A percentile compares a stretch with the other conserved stretches of the same genome.
phyloP scores from a whole-genome alignment of 2,888 invertebrate genomes.

The Limnephilus auricula region DNA sequence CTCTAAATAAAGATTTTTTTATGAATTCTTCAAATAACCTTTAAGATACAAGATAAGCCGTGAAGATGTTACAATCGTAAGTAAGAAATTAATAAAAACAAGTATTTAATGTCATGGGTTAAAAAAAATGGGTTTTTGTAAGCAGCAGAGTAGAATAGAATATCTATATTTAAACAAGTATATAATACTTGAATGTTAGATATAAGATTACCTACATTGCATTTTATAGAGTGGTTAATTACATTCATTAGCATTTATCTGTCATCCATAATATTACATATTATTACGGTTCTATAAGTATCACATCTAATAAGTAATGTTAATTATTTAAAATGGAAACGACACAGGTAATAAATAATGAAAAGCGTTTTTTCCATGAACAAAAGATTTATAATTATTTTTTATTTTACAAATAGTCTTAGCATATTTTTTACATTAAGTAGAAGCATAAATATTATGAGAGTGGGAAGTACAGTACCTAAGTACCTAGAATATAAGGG shows the following conservation, averaged over 20 bases:
- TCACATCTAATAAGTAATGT: neutral
- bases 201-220: too few relatives aligned
- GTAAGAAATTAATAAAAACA: too few relatives aligned
- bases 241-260: too few relatives aligned
- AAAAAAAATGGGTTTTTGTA: too few relatives aligned
- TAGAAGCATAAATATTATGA: constrained; percentile 57
- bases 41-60: neutral
- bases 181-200: too few relatives aligned
- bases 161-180: too few relatives aligned
- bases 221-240: too few relatives aligned
- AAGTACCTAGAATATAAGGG: constrained; percentile 33
- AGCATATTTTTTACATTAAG: constrained; percentile 51
- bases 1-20: too few relatives aligned
- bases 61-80: neutral
- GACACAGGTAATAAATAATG: neutral
- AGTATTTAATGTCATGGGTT: too few relatives aligned
- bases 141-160: too few relatives aligned
- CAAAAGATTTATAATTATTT: constrained; percentile 62
- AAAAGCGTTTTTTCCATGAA: constrained; percentile 47
- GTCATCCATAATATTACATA: too few relatives aligned
- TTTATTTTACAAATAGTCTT: constrained; percentile 64
- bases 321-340: neutral
- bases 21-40: neutral
- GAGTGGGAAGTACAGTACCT: constrained; percentile 30
- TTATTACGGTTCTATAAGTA: neutral